Evolutionary conservation across 1,140 invertebrate species (phyloP), one percentile per base, ranked within the genome.

Genomic region (Euwallacea similis): DNA sequence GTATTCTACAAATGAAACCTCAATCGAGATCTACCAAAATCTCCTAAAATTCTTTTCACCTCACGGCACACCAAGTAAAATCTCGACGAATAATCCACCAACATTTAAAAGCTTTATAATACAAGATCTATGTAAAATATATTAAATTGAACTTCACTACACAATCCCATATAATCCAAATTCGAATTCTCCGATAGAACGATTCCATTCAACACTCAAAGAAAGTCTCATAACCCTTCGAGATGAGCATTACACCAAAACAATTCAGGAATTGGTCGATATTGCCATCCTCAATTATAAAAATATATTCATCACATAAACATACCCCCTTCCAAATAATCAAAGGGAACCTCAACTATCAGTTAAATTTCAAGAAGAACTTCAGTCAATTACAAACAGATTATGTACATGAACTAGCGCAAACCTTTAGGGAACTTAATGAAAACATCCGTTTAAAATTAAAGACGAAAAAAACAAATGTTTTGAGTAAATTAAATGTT

Each of bases 321-420:
- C 3, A 60, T 3, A 60, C 54, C 8, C 54, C 54, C 8, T 62
- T 62, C 13, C 60, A 44, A 46, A 62, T 62, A 44, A 44, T 62
- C 0, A 62, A 62, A 62, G 60, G 60, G 46, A 62, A 62, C 15
- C 42, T 62, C 0, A 62, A 62, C 15, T 62, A 62, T n/a, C 43
- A 62, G 44, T 44, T 62, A 15, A 62, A 62, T 44, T 62, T 46
- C 13, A 42, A 62, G n/a, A 62, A 62, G 44, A 62, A 41, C 46
- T 6, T 47, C 21, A 33, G 4, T 4, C 21, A 33, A 33, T 33
- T 33, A 4, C 21, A 33, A 33, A 33, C 21, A 33, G 21, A 33
- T 4, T 33, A 33, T 33, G 4, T 33, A 33, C 21, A 33, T n/a
- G n/a, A n/a, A n/a, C n/a, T n/a, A n/a, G n/a, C n/a, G n/a, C n/a